phyloP scores from a whole-genome alignment of 2,113 vertebrate genomes.

The Clarias macrocephalus region DNA sequence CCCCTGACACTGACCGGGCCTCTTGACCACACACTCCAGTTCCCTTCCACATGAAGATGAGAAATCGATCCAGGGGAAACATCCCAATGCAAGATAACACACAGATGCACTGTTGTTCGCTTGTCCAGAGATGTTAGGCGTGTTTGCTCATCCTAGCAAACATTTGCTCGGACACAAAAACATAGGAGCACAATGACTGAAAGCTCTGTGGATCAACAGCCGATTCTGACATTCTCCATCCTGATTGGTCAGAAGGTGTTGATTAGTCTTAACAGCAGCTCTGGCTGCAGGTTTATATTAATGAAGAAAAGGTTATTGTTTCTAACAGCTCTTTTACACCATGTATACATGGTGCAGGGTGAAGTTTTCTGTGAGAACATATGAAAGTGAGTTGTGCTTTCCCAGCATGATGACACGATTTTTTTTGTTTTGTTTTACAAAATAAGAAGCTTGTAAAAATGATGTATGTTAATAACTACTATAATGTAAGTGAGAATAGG shows the following conservation, averaged over 20 bases:
- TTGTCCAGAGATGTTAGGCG: background rate
- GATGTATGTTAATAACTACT: background rate
- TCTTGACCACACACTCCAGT: constrained; percentile 32
- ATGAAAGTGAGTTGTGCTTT: background rate
- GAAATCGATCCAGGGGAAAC: constrained; percentile 27
- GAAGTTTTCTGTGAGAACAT: background rate
- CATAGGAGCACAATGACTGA: background rate
- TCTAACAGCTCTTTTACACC: background rate
- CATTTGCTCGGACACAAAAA: background rate
- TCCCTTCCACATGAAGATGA: constrained; percentile 27
- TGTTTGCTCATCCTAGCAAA: constrained; percentile 36
- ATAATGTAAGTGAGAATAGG: background rate
- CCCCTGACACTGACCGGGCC: constrained; percentile 32
- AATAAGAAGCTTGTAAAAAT: background rate
- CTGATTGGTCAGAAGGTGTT: background rate
- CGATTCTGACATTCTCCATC: background rate
- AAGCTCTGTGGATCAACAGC: background rate
- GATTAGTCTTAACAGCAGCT: background rate
- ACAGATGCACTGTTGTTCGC: constrained; percentile 34
- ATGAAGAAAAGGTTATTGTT: background rate
- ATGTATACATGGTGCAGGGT: background rate
- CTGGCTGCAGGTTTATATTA: background rate
- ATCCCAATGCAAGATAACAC: constrained; percentile 21
- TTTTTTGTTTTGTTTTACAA: background rate
- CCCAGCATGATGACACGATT: background rate